phyloP scores from a whole-genome alignment of 2,888 invertebrate species.

The Aphrophora alni region DNA sequence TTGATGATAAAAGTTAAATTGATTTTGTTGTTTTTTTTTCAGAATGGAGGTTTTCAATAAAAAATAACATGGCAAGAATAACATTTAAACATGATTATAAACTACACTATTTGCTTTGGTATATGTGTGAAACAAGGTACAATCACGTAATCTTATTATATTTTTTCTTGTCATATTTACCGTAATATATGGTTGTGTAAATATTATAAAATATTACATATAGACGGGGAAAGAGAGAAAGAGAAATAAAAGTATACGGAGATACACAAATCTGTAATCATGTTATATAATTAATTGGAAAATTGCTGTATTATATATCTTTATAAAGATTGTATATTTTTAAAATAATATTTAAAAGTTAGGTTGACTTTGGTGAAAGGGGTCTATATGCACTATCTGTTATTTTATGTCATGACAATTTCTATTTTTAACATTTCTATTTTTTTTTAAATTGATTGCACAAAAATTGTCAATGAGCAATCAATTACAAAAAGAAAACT shows the following conservation, averaged over 20 bases:
- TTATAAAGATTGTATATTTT: background rate
- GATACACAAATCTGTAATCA: no score
- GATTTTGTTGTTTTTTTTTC: background rate
- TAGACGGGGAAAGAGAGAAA: background rate
- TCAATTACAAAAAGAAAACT: no score
- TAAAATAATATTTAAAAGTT: background rate
- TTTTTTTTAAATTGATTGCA: background rate
- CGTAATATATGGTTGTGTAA: background rate
- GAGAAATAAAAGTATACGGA: background rate
- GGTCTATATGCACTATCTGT: background rate
- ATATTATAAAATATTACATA: background rate
- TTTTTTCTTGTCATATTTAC: background rate
- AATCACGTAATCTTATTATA: background rate
- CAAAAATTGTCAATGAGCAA: no score
- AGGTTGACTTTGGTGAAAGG: background rate
- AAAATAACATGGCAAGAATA: background rate
- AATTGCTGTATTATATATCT: background rate
- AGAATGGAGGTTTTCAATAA: background rate
- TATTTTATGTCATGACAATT: background rate
- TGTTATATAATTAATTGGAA: background rate
- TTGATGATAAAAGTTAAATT: no score
- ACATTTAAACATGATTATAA: background rate
- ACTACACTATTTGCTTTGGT: background rate
- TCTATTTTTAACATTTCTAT: background rate
- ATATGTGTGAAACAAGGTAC: background rate